Evolutionary conservation across 2,888 invertebrate species (phyloP).

Genomic region (Caenorhabditis sp.): DNA sequence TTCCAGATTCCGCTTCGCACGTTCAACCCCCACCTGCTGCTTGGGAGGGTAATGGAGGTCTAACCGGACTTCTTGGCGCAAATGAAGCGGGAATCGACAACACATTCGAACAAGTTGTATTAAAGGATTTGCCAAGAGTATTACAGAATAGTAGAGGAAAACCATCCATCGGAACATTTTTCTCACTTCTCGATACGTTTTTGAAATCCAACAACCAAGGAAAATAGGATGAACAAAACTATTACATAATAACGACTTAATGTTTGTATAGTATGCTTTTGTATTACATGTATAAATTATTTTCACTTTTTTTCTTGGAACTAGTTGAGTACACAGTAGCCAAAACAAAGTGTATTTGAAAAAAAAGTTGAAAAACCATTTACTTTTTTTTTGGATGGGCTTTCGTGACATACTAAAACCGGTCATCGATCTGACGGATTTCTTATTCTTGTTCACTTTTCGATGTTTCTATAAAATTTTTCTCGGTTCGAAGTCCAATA

Average conservation of each 20-base stretch:
- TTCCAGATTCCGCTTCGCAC: slow-evolving; percentile 23
- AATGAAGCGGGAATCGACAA: slow-evolving; percentile 58
- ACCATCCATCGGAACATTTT: slow-evolving; percentile 19
- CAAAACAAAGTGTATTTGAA: not conserved
- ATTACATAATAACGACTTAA: not conserved
- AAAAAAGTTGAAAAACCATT: not conserved
- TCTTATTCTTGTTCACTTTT: not conserved
- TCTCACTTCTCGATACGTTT: slow-evolving; percentile 14
- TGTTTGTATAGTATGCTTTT: not conserved
- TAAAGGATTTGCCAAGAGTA: slow-evolving; percentile 48
- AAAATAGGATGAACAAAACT: not conserved
- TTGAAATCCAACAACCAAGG: slow-evolving; percentile 6
- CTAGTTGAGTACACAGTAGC: not conserved
- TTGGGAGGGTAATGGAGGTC: slow-evolving; percentile 58
- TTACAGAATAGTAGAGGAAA: slow-evolving; percentile 12
- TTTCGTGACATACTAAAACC: not conserved
- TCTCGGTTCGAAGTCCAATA: not conserved
- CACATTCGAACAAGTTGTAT: slow-evolving; percentile 54
- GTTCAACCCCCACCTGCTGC: slow-evolving; percentile 48
- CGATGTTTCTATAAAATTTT: not conserved
- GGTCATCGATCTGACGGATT: not conserved
- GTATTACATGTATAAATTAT: not conserved
- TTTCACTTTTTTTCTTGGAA: not conserved
- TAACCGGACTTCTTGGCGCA: slow-evolving; percentile 51
- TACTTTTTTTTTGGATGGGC: not conserved